Conservation (phyloP, 2,888 invertebrate species). For the Thymelicus sylvestris region DNA sequence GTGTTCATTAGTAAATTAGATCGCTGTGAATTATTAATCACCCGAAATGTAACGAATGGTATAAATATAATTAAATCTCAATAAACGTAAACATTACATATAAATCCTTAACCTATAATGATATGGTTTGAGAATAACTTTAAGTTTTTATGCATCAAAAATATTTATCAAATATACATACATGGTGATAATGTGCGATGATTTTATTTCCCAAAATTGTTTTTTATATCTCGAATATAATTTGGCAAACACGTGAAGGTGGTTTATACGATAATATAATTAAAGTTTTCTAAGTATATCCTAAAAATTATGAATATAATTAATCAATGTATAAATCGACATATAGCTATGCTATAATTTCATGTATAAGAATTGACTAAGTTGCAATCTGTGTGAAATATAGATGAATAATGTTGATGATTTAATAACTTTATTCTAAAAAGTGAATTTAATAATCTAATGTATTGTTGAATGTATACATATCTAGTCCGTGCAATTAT, state of each 20-base stretch:
- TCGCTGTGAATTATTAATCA: conserved; percentile 24
- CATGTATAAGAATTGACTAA: conserved; percentile 60
- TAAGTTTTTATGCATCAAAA: conserved; percentile 38
- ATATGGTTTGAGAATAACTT: conserved; percentile 68
- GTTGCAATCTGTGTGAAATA: conserved; percentile 46
- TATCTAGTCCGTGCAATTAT: conserved; percentile 27
- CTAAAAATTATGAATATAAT: conserved; percentile 4
- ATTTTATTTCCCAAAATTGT: background rate
- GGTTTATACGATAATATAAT: conserved; percentile 15
- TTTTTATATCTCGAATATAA: conserved; percentile 18
- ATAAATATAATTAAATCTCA: conserved; percentile 36
- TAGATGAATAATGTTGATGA: conserved; percentile 15
- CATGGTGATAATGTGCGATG: conserved; percentile 21
- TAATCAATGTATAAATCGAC: conserved; percentile 31
- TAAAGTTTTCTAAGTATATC: conserved; percentile 2
- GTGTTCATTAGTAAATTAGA: conserved; percentile 25
- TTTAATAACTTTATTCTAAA: conserved; percentile 8
- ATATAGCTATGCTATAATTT: conserved; percentile 46
- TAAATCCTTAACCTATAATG: conserved; percentile 65
- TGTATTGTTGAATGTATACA: background rate
- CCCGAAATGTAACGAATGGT: conserved; percentile 16
- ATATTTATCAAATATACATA: conserved; percentile 15
- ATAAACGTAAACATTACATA: conserved; percentile 38
- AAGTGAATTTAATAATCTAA: conserved; percentile 5
- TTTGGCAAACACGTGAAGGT: conserved; percentile 41